Evolutionary conservation across 1,140 invertebrate species (phyloP).

Genomic region (Drosophila ananassae): DNA sequence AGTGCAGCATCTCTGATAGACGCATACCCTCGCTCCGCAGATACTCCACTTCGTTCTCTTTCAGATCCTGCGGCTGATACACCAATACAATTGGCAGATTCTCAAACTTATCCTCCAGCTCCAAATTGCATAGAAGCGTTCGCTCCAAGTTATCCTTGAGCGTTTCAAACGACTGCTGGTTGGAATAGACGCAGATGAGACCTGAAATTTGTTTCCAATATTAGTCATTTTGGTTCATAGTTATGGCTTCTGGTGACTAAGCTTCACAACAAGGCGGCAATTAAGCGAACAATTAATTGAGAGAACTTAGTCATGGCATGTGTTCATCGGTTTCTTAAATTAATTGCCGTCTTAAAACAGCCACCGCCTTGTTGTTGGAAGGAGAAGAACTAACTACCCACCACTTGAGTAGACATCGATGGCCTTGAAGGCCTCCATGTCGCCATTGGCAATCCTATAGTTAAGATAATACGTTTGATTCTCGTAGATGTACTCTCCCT

Average conservation of each 20-base stretch:
- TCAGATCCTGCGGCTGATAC: slow-evolving; percentile 93
- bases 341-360: too few species aligned
- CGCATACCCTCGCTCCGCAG: slow-evolving; percentile 95
- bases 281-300: neutral
- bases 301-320: neutral
- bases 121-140: slow-evolving; percentile 94
- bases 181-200: slow-evolving; percentile 95
- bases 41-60: slow-evolving; percentile 92
- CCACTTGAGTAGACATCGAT: slow-evolving; percentile 84
- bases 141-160: slow-evolving; percentile 96
- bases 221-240: too few species aligned
- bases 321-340: too few species aligned
- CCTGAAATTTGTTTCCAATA: slow-evolving; percentile 84
- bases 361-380: too few species aligned
- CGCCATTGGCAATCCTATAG: slow-evolving; percentile 93
- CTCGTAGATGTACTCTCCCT: slow-evolving; percentile 94
- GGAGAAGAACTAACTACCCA: slow-evolving; percentile 84
- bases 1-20: slow-evolving; percentile 91
- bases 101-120: slow-evolving; percentile 93
- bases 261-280: too few species aligned
- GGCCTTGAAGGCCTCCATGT: slow-evolving; percentile 85
- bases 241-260: too few species aligned
- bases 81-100: slow-evolving; percentile 95
- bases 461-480: slow-evolving; percentile 93
- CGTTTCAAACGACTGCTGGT: slow-evolving; percentile 95